Conservation (phyloP, 2,797 vertebrate genomes). For the Potorous gilbertii region DNA sequence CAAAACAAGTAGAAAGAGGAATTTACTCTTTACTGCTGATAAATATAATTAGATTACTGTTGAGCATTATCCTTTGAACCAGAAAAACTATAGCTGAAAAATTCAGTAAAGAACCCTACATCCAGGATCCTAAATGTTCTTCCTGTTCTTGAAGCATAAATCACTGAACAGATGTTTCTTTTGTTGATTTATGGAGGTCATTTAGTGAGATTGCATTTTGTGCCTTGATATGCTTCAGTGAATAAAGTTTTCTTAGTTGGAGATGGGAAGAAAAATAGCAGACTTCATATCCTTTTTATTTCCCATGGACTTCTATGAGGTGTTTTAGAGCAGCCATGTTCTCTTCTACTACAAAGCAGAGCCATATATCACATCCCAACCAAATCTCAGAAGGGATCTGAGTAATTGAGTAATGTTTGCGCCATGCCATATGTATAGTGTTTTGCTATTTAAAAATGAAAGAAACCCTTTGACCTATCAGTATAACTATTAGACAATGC, state of each 20-base stretch:
- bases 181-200: slow-evolving; percentile 62
- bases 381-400: slow-evolving; percentile 31
- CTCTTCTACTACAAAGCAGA: slow-evolving; percentile 25
- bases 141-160: slow-evolving; percentile 53
- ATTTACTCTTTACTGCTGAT: slow-evolving; percentile 26
- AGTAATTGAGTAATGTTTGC: not conserved
- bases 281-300: not conserved
- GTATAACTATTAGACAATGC: not conserved
- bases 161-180: slow-evolving; percentile 47
- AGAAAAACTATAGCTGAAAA: slow-evolving; percentile 45
- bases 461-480: not conserved
- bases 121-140: slow-evolving; percentile 59
- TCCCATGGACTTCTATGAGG: slow-evolving; percentile 24
- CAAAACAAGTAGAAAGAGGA: not conserved
- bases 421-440: not conserved
- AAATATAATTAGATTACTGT: slow-evolving; percentile 31
- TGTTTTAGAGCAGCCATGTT: not conserved
- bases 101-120: slow-evolving; percentile 15
- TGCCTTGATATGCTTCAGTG: not conserved
- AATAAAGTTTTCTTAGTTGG: slow-evolving; percentile 46
- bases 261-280: not conserved
- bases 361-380: slow-evolving; percentile 23
- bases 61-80: not conserved
- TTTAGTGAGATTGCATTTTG: slow-evolving; percentile 48
- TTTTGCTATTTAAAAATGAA: not conserved